Evolutionary conservation across 2,113 vertebrate species (phyloP).

Genomic region (Lucifuga dentata): DNA sequence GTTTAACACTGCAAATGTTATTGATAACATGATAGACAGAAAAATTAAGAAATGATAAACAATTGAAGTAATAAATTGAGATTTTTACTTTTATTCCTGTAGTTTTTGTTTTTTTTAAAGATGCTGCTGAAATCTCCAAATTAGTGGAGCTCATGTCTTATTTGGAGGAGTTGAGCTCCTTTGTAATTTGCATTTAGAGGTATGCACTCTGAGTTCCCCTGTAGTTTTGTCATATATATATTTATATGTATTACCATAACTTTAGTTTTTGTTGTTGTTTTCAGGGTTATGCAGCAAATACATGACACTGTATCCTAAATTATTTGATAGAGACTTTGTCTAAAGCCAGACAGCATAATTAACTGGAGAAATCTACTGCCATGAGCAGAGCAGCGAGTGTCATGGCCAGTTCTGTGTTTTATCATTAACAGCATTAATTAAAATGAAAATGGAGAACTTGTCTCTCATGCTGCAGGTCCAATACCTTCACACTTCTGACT

Average conservation of each 20-base stretch:
- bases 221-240: conserved; percentile 17
- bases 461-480: conserved; percentile 30
- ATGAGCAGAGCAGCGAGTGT: conserved; percentile 66
- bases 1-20: too few relatives aligned
- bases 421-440: conserved; percentile 63
- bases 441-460: conserved; percentile 66
- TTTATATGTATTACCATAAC: conserved; percentile 16
- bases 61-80: too few relatives aligned
- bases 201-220: too few relatives aligned
- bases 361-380: conserved; percentile 67
- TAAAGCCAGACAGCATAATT: conserved; percentile 62
- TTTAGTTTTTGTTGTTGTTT: conserved; percentile 45
- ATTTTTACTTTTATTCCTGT: too few relatives aligned
- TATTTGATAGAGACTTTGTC: conserved; percentile 45
- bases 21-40: too few relatives aligned
- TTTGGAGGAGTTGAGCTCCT: too few relatives aligned
- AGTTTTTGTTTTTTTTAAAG: too few relatives aligned
- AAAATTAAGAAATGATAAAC: too few relatives aligned
- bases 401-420: conserved; percentile 69
- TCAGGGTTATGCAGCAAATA: conserved; percentile 44
- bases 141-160: too few relatives aligned
- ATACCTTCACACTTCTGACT: conserved; percentile 53
- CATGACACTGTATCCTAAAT: conserved; percentile 39
- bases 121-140: too few relatives aligned
- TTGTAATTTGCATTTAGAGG: too few relatives aligned